phyloP scores from a whole-genome alignment of 1,140 invertebrate genomes.

The Drosophila bipectinata region DNA sequence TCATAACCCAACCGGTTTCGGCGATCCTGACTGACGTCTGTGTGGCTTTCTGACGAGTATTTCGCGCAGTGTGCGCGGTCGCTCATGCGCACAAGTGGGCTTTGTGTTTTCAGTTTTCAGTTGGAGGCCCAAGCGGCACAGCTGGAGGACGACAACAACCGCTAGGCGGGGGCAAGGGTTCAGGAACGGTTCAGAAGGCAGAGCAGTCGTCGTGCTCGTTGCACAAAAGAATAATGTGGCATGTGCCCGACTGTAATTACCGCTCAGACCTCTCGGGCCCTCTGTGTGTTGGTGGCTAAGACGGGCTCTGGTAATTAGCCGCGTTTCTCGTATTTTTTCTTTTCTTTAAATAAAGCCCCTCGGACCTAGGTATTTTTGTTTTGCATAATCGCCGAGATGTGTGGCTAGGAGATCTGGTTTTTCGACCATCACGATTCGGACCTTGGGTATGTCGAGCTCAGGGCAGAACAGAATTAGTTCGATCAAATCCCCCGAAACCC shows the following conservation, averaged over 20 bases:
- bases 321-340: slow-evolving; percentile 46
- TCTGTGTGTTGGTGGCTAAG: slow-evolving; percentile 7
- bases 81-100: slow-evolving; percentile 76
- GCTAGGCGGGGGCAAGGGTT: slow-evolving; percentile 44
- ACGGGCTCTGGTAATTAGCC: slow-evolving; percentile 70
- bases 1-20: slow-evolving; percentile 78
- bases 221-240: slow-evolving; percentile 82
- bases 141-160: slow-evolving; percentile 21
- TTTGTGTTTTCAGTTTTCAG: slow-evolving; percentile 19
- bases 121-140: not conserved
- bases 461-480: not conserved
- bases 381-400: slow-evolving; percentile 60
- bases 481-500: not conserved
- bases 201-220: slow-evolving; percentile 62
- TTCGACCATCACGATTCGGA: slow-evolving; percentile 59
- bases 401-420: slow-evolving; percentile 21
- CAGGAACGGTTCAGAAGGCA: slow-evolving; percentile 12
- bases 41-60: slow-evolving; percentile 51
- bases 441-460: not conserved
- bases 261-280: slow-evolving; percentile 20
- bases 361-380: slow-evolving; percentile 63
- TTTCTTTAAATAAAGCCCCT: slow-evolving; percentile 57
- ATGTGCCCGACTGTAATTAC: slow-evolving; percentile 74
- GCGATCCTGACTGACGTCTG: slow-evolving; percentile 67
- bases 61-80: slow-evolving; percentile 31